Conservation (phyloP, 2,797 vertebrate genomes). For the Pseudomugil gertrudae region DNA sequence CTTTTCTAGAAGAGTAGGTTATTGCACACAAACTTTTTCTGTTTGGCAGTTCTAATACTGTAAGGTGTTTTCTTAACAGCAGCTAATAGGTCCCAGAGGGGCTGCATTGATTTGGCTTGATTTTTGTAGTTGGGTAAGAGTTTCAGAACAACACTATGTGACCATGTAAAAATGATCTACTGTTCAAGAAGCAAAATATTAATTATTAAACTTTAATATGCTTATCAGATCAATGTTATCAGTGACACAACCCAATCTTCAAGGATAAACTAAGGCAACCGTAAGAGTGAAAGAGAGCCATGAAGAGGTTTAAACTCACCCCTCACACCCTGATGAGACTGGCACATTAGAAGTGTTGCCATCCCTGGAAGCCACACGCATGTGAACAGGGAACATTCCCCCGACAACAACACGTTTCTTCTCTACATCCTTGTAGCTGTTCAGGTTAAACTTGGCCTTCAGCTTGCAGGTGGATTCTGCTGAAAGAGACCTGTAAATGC, state of each 20-base stretch:
- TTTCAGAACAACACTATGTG: background rate
- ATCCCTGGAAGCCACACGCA: constrained; percentile 73
- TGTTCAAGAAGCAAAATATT: background rate
- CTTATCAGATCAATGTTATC: background rate
- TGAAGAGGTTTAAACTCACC: constrained; percentile 73
- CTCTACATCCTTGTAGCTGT: constrained; percentile 82
- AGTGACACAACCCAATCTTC: background rate
- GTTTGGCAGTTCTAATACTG: constrained; percentile 3
- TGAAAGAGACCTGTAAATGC: constrained; percentile 25
- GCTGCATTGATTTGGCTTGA: constrained; percentile 20
- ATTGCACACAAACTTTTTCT: background rate
- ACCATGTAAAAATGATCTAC: background rate
- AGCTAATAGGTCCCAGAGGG: constrained; percentile 61
- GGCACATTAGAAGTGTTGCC: constrained; percentile 81
- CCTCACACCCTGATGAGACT: constrained; percentile 83
- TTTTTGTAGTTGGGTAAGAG: constrained; percentile 27
- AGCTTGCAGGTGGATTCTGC: constrained; percentile 81
- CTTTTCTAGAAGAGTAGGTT: background rate
- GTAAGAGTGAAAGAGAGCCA: background rate
- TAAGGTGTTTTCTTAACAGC: constrained; percentile 8
- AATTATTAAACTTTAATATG: background rate
- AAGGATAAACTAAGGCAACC: background rate
- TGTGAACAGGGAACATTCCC: constrained; percentile 88
- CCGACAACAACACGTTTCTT: constrained; percentile 84
- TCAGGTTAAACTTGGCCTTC: constrained; percentile 89